phyloP scores from a whole-genome alignment of 2,888 invertebrate species.

The Geotrupes spiniger region DNA sequence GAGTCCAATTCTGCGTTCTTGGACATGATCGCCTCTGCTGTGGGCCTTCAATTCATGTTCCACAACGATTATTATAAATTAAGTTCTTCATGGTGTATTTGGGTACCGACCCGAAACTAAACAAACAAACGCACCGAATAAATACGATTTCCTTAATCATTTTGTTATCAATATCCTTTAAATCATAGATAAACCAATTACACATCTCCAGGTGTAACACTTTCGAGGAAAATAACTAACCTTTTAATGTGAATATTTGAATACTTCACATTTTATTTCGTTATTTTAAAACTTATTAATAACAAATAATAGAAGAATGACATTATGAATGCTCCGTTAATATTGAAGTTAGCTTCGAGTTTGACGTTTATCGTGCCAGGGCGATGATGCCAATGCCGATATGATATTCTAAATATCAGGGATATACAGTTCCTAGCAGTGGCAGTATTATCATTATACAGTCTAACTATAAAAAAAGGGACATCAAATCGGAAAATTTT shows the following conservation, averaged over 20 bases:
- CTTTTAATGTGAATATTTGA: conserved; percentile 8
- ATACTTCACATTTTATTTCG: conserved; percentile 13
- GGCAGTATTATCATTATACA: too few relatives aligned
- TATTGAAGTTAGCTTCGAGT: conserved; percentile 6
- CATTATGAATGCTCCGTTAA: conserved; percentile 9
- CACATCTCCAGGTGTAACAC: background rate
- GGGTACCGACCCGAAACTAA: conserved; percentile 4
- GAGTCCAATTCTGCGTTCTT: conserved; percentile 42
- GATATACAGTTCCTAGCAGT: too few relatives aligned
- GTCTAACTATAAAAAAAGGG: too few relatives aligned
- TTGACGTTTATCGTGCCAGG: too few relatives aligned
- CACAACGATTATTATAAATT: conserved; percentile 16
- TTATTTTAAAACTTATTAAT: too few relatives aligned
- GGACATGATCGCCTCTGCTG: conserved; percentile 35
- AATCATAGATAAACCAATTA: background rate
- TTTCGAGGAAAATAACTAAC: conserved; percentile 8
- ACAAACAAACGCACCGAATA: background rate
- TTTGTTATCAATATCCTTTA: too few relatives aligned
- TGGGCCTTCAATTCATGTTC: conserved; percentile 27
- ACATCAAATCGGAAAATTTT: too few relatives aligned
- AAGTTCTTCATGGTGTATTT: conserved; percentile 12
- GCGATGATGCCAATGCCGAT: too few relatives aligned
- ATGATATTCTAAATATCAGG: too few relatives aligned
- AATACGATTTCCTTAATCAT: background rate
- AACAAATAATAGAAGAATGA: conserved; percentile 9